Percentiles rank a stretch among this genome's conserved stretches.
These are phyloP conservation scores for Lepeophtheirus salmonis DNA, from an alignment of 1,140 invertebrate genomes.

Conservation along the genomic window DNA sequence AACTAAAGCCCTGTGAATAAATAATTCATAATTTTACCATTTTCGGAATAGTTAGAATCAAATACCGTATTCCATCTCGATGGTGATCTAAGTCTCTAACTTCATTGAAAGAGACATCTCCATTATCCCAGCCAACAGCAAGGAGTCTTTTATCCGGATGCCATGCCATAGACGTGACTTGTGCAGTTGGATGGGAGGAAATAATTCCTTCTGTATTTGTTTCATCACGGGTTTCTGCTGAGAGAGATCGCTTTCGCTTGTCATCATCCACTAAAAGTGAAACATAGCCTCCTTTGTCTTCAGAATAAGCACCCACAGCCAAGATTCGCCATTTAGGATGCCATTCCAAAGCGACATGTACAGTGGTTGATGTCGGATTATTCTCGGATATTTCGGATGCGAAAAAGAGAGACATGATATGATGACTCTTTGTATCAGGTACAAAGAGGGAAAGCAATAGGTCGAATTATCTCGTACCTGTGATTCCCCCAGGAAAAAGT, in stretches of 20 bases:
- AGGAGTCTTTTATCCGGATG: constrained; percentile 63
- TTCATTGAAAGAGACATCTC: constrained; percentile 34
- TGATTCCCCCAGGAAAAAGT: too few relatives aligned
- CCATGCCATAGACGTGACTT: constrained; percentile 54
- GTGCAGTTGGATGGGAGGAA: constrained; percentile 45
- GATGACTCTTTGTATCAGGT: neutral
- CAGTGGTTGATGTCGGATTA: constrained; percentile 23
- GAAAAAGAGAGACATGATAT: neutral
- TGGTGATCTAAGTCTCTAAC: neutral
- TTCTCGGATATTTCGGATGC: neutral
- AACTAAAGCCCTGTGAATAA: constrained; percentile 19
- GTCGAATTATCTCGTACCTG: too few relatives aligned
- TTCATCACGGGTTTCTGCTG: neutral
- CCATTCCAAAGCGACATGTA: constrained; percentile 56
- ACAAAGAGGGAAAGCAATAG: too few relatives aligned
- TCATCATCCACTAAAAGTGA: constrained; percentile 71
- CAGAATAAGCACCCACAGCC: constrained; percentile 61
- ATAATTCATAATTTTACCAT: too few relatives aligned
- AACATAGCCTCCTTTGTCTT: constrained; percentile 65
- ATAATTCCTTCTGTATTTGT: constrained; percentile 50
- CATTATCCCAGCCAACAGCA: constrained; percentile 73
- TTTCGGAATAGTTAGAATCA: neutral
- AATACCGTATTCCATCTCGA: neutral
- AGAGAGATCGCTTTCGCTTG: constrained; percentile 24
- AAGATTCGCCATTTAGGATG: constrained; percentile 53